These are phyloP conservation scores for Nannoperca australis DNA, from an alignment of 2,797 vertebrate species.

Conservation along the genomic window DNA sequence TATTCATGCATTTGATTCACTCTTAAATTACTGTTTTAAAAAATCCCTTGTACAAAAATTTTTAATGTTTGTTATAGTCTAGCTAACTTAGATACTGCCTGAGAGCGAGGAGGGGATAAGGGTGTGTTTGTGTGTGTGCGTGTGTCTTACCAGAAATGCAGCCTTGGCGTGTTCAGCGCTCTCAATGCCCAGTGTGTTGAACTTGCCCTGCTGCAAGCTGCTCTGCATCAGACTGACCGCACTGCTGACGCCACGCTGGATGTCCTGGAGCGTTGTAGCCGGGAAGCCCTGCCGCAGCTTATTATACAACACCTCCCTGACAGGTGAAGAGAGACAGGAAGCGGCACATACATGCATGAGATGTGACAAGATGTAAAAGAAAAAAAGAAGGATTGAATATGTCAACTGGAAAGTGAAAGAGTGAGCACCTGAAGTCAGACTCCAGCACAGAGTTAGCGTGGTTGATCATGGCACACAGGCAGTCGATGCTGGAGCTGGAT, in stretches of 20 bases:
- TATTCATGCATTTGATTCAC: constrained; percentile 32
- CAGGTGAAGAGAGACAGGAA: neutral
- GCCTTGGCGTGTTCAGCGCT: constrained; percentile 94
- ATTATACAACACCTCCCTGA: constrained; percentile 93
- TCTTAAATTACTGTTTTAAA: constrained; percentile 19
- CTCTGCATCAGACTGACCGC: constrained; percentile 98
- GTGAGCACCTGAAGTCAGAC: constrained; percentile 94
- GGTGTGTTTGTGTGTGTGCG: neutral
- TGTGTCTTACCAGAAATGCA: constrained; percentile 90
- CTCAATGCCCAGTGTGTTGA: constrained; percentile 97
- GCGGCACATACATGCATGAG: neutral
- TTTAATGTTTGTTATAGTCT: neutral
- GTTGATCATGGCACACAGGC: constrained; percentile 99
- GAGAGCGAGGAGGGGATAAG: neutral
- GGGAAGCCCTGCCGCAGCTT: constrained; percentile 96
- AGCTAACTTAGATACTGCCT: neutral
- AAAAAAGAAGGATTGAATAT: neutral
- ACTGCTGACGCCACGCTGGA: constrained; percentile 97
- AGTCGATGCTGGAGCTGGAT: constrained; percentile 97
- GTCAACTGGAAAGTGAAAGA: neutral
- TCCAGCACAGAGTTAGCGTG: constrained; percentile 96
- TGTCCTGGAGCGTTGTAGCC: constrained; percentile 95
- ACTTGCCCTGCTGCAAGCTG: constrained; percentile 98
- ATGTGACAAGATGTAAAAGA: neutral
- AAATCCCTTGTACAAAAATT: neutral